Base-by-base conservation (phyloP, 2,797 vertebrate genomes). In the Acanthurus tractus region DNA sequence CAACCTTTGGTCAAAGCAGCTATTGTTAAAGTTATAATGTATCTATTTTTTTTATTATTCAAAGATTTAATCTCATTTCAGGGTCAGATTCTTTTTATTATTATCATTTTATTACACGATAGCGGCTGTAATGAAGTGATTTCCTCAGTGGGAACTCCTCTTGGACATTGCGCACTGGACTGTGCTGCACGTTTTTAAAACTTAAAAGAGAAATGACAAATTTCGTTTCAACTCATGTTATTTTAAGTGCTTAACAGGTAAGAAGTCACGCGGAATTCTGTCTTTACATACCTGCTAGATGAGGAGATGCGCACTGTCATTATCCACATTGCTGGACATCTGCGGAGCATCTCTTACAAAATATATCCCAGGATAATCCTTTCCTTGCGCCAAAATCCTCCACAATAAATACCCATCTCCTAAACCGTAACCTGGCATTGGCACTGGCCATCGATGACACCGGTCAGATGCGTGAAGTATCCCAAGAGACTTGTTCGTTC, bases 281-380 rank as follows among this genome's bases (percentile, higher is more conserved):
- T 50, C 22, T 0, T 22, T n/a, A 81, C 81, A 44, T 90, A 94
- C 93, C 93, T 92, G 78, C 57, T 48, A 73, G 67, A 58, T 65
- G 68, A 74, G 48, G 48, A 55, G 56, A 73, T 55, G 63, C 59
- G 36, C 52, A 5, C 8, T 78, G 73, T 70, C 68, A 70, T 76
- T 83, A 85, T 84, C 79, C 86, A 76, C 79, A 73, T 11, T 3
- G 59, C 75, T 38, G 76, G 44, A 38, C 76, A 61, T 79, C 79
- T 49, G 52, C 34, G 29, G 69, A 75, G 71, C 61, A 46, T 70
- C 82, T 55, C 45, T 62, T 69, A 56, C 36, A 61, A 71, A 65
- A 74, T 61, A 86, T 64, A 87, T 70, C 63, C 86, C 78, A 81
- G 56, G 50, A 53, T 88, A 88, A 78, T 77, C 64, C 74, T 46